Conservation (phyloP, 2,888 invertebrate genomes). For the Argynnis bischoffii region DNA sequence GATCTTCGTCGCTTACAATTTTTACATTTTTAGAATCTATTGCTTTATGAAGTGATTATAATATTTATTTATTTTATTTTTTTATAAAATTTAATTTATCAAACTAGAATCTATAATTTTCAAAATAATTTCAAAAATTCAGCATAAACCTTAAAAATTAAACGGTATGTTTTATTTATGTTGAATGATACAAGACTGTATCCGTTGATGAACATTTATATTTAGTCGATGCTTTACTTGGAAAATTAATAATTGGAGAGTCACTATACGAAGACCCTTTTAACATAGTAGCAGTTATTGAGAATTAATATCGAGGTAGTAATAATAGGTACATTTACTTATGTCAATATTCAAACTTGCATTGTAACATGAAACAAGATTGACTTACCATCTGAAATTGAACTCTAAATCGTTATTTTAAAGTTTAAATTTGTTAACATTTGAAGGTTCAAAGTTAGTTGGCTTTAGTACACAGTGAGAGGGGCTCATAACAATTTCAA, state of each 20-base stretch:
- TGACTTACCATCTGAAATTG: not conserved
- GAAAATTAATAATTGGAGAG: constrained; percentile 27
- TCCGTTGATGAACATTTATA: not conserved
- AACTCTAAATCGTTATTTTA: not conserved
- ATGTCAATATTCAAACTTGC: constrained; percentile 41
- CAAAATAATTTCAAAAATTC: too few relatives aligned
- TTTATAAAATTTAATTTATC: too few relatives aligned
- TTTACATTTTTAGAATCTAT: too few relatives aligned
- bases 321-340: constrained; percentile 42
- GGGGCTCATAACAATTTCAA: constrained; percentile 63
- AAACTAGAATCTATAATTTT: too few relatives aligned
- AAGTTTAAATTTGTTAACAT: constrained; percentile 2
- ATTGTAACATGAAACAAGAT: constrained; percentile 29
- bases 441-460: constrained; percentile 20
- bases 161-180: too few relatives aligned
- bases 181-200: not conserved
- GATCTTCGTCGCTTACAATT: too few relatives aligned
- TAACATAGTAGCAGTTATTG: constrained; percentile 27
- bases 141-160: too few relatives aligned
- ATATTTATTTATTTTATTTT: too few relatives aligned
- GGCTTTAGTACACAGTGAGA: constrained; percentile 34
- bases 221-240: constrained; percentile 4
- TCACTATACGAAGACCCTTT: constrained; percentile 26
- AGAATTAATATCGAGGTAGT: constrained; percentile 38
- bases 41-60: too few relatives aligned